phyloP scores from a whole-genome alignment of 2,113 vertebrate species.

The Varanus salvator region DNA sequence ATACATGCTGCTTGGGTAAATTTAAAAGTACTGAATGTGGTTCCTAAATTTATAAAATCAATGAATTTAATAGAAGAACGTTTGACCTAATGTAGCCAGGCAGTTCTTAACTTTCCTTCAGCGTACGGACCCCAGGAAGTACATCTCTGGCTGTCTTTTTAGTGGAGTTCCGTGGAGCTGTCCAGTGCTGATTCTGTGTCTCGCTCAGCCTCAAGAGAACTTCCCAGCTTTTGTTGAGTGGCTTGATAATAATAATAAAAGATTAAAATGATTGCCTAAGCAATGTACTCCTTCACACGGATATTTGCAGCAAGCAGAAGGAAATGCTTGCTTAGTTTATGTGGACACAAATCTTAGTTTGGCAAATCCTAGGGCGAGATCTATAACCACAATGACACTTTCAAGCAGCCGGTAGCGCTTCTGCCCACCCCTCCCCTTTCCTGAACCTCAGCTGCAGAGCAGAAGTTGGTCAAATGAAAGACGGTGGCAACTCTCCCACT shows the following conservation, averaged over 20 bases:
- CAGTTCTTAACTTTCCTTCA: background rate
- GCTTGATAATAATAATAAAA: background rate
- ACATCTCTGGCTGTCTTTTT: background rate
- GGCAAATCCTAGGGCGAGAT: background rate
- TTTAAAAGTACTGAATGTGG: background rate
- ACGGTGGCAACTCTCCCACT: background rate
- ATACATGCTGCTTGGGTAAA: too few relatives aligned
- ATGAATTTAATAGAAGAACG: too few relatives aligned
- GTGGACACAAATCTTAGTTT: background rate
- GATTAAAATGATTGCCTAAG: background rate
- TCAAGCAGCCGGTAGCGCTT: background rate
- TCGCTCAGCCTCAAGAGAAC: background rate
- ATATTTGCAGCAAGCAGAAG: background rate
- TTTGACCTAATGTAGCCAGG: background rate
- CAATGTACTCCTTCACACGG: background rate
- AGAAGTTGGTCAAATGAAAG: constrained; percentile 17
- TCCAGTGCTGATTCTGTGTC: constrained; percentile 60
- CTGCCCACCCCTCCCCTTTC: background rate
- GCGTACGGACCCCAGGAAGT: background rate
- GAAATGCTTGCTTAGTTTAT: background rate
- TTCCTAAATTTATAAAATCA: background rate
- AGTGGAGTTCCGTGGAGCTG: constrained; percentile 67
- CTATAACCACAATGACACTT: background rate
- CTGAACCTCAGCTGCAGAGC: background rate
- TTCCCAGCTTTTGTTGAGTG: background rate